Evolutionary conservation across 2,888 invertebrate genomes (phyloP), one percentile per base, ranked within the genome.

Genomic region (Xanthia icteritia): DNA sequence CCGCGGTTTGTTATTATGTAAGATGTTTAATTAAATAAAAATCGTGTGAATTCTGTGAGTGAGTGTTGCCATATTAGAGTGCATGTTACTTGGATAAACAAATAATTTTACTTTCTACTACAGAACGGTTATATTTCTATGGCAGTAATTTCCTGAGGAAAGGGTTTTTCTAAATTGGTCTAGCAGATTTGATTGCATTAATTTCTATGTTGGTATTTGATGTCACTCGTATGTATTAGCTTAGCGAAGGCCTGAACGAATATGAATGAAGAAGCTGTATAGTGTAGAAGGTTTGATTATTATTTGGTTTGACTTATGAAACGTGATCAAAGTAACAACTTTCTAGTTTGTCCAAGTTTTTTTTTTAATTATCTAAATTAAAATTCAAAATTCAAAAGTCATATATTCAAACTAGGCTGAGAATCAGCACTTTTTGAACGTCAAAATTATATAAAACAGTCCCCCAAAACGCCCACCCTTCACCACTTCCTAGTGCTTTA

Each of bases 1-100:
- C 89, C 82, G 86, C 84, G 86, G 58, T 80, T 70, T 51, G 45
- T 83, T 86, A 75, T 48, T 86, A 83, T 42, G 69, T 79, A 83
- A 83, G 51, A 51, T 70, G 36, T 73, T 71, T 70, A 67, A 80
- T 83, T 76, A 69, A 85, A 76, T 83, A 79, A 83, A 83, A 83
- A 48, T 73, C 84, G 80, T 86, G 83, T 84, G 83, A 86, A 83
- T 83, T 79, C 36, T 86, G 65, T 74, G 45, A 31, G 70, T 66
- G 56, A 76, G 27, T 77, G 78, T 82, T 63, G 56, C 45, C n/a
- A 61, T 61, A 20, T 65, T 56, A 27, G 51, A 61, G 65, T 79
- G 60, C 74, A 56, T 70, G 60, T 70, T 61, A 65, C 63, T 61
- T 58, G 63, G 6, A 42, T 82, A 67, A 67, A 82, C 82, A 82